A percentile compares a stretch with the other conserved stretches of the same genome.
These are phyloP conservation scores for Characodon lateralis DNA, from an alignment of 2,797 vertebrate species.

Conservation along the genomic window DNA sequence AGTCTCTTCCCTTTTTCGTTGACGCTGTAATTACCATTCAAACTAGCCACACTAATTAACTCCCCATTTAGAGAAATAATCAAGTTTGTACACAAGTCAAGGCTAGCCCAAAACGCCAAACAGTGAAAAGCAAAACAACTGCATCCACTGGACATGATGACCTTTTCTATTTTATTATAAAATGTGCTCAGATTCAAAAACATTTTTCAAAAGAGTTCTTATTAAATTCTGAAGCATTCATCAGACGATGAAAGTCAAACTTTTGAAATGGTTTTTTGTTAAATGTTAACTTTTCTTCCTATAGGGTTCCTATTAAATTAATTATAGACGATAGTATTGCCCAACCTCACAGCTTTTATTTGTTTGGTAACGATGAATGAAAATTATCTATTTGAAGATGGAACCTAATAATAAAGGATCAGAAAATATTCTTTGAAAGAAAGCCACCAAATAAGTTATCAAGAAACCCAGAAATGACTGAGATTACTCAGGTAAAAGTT, in stretches of 20 bases:
- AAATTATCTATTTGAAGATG: slow-evolving; percentile 1
- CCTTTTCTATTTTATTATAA: slow-evolving; percentile 51
- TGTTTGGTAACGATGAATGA: slow-evolving; percentile 17
- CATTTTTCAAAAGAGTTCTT: slow-evolving; percentile 36
- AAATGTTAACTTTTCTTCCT: slow-evolving; percentile 9
- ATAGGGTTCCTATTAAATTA: slow-evolving; percentile 27
- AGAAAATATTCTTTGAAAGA: background rate
- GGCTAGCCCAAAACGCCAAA: slow-evolving; percentile 37
- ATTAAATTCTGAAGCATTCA: slow-evolving; percentile 36
- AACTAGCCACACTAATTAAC: slow-evolving; percentile 65
- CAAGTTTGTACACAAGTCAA: slow-evolving; percentile 68
- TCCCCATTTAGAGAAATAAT: slow-evolving; percentile 62
- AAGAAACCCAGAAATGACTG: background rate
- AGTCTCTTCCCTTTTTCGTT: slow-evolving; percentile 48
- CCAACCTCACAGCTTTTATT: slow-evolving; percentile 22
- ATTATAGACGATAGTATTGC: slow-evolving; percentile 44
- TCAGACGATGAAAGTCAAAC: slow-evolving; percentile 40
- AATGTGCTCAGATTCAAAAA: slow-evolving; percentile 41
- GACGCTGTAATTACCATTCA: slow-evolving; percentile 66
- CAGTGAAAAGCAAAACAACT: slow-evolving; percentile 59
- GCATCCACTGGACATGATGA: slow-evolving; percentile 41
- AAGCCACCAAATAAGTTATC: background rate
- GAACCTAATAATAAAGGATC: background rate
- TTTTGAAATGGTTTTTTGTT: slow-evolving; percentile 24
- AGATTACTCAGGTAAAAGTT: background rate